phyloP scores from a whole-genome alignment of 2,888 invertebrate genomes.

The Mesodorylaimus sp. region DNA sequence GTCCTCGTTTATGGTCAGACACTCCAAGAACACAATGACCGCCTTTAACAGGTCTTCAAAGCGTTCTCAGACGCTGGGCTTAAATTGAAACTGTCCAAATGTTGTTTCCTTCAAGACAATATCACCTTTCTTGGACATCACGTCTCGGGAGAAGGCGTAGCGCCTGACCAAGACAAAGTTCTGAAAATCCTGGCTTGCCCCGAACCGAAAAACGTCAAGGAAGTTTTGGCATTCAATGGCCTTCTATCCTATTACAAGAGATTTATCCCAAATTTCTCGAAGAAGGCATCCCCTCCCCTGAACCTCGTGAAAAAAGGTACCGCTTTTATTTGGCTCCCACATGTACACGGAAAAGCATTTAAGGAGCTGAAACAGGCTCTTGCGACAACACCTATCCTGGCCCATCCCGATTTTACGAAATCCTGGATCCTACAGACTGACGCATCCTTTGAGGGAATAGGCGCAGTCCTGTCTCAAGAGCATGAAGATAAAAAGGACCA shows the following conservation, averaged over 20 bases:
- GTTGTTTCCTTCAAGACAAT: conserved; percentile 7
- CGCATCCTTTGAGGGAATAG: conserved; percentile 1
- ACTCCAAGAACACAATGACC: too few species aligned
- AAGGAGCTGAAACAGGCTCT: background rate
- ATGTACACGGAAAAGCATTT: conserved; percentile 8
- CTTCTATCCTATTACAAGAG: conserved; percentile 3
- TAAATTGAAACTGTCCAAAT: conserved; percentile 22
- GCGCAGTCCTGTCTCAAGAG: background rate
- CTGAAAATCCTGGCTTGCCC: background rate
- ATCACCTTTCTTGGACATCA: conserved; percentile 26
- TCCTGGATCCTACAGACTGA: conserved; percentile 2
- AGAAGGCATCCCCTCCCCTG: background rate
- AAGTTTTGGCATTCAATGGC: conserved; percentile 3
- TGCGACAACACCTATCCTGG: background rate
- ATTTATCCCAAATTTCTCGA: conserved; percentile 2
- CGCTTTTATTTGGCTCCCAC: conserved; percentile 2
- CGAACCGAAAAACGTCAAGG: background rate
- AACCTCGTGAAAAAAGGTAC: background rate
- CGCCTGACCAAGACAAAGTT: conserved; percentile 2
- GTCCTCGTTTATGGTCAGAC: conserved; percentile 2
- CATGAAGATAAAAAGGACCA: background rate
- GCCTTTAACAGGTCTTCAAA: conserved; percentile 14
- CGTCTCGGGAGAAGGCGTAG: conserved; percentile 16
- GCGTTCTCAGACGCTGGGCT: conserved; percentile 6
- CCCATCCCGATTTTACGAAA: conserved; percentile 5